Evolutionary conservation across 2,113 vertebrate species (phyloP), one percentile per base, ranked within the genome.

Genomic region (Prionailurus viverrinus): DNA sequence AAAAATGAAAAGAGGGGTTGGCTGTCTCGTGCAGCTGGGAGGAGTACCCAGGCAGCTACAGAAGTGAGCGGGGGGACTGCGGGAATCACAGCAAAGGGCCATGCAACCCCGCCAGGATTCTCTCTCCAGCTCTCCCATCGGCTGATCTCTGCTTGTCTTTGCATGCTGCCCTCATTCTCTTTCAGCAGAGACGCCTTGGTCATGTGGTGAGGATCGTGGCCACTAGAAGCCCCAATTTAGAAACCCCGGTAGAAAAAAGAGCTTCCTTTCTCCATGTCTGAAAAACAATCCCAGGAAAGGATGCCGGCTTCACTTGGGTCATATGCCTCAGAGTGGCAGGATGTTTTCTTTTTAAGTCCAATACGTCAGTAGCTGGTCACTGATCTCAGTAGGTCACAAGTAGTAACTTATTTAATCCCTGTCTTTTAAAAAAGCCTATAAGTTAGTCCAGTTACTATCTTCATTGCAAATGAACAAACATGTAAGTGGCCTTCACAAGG

Each of bases 321-420:
- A 41, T 27, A 73, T 7, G 45, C 51, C 33, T 85, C 41, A 76
- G 21, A 81, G 36, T 25, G 36, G 12, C n/a, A 71, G 66, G 76
- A 51, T 71, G 74, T 65, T 93, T 94, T 95, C 91, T 94, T 73
- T 91, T 93, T 53, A 91, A 94, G 91, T 81, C 71, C 27, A 39
- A 61, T 45, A 74, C 3, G 31, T 27, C 66, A 51, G 7, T 61
- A 82, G 81, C 16, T 87, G 48, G 33, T 58, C 78, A 71, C 61
- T 41, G 29, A 61, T 81, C 61, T 85, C 93, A 89, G 65, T 55
- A 83, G 88, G 45, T 90, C 53, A 87, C 51, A 66, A 73, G 71
- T 78, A 53, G 45, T 73, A 91, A 68, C 27, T 96, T 90, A 92
- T 29, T 84, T 68, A 88, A 84, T 85, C 58, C 19, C 23, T 83